These are phyloP conservation scores for Epinotia brunnichana DNA, from an alignment of 2,888 invertebrate species.

Conservation along the genomic window DNA sequence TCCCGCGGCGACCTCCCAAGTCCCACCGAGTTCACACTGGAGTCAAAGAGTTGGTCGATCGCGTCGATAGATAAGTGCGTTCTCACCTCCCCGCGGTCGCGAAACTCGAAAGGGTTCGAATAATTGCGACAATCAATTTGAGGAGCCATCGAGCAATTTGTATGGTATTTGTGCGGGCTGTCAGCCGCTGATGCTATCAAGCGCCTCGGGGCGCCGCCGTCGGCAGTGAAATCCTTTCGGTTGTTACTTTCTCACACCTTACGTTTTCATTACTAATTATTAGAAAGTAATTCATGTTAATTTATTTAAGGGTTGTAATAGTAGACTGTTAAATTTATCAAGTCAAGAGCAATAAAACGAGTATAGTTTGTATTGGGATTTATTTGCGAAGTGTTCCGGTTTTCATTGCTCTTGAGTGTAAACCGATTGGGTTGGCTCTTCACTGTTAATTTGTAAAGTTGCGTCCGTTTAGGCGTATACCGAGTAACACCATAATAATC, in stretches of 20 bases:
- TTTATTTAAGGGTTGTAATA: not conserved
- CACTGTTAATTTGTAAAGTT: no score
- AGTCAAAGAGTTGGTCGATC: conserved; percentile 79
- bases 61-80: conserved; percentile 76
- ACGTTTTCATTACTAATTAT: conserved; percentile 50
- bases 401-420: no score
- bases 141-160: conserved; percentile 82
- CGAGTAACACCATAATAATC: not conserved
- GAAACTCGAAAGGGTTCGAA: conserved; percentile 80
- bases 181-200: conserved; percentile 80
- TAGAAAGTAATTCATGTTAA: conserved; percentile 3
- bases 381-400: no score
- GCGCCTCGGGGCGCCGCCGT: conserved; percentile 71
- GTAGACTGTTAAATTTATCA: not conserved
- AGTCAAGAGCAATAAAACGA: not conserved
- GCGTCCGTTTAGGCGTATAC: no score
- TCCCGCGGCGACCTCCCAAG: conserved; percentile 72
- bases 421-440: no score
- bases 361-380: no score
- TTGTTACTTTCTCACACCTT: conserved; percentile 79
- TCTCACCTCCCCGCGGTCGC: conserved; percentile 81
- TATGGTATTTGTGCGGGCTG: conserved; percentile 84
- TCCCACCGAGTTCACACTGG: conserved; percentile 74
- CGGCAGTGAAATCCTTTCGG: conserved; percentile 69
- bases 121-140: conserved; percentile 83